Percentiles rank a stretch among this genome's conserved stretches.
Evolutionary conservation across 2,888 invertebrate genomes (phyloP).

Genomic region (Dynastes maya): DNA sequence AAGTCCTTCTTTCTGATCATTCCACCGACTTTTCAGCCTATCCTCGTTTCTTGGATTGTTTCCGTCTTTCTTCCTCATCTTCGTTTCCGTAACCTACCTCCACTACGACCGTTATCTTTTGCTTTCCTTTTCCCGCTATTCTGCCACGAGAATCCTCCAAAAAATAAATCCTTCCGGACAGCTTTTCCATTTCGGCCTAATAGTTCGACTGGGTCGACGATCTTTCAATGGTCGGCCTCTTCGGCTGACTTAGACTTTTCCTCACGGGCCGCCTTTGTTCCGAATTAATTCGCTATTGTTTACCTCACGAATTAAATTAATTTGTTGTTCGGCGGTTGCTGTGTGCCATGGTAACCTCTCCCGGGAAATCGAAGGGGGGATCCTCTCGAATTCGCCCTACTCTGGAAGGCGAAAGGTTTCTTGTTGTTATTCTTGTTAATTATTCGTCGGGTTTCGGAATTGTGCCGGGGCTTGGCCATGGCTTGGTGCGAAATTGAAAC

Average conservation of each 20-base stretch:
- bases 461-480: not conserved
- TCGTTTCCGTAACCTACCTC: not conserved
- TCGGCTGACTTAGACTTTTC: conserved; percentile 17
- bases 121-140: not conserved
- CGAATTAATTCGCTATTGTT: conserved; percentile 42
- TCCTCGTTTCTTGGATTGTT: not conserved
- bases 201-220: not conserved
- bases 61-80: not conserved
- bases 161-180: conserved; percentile 25
- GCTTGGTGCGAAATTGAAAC: conserved; percentile 1
- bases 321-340: conserved; percentile 26
- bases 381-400: not conserved
- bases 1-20: no score
- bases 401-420: not conserved
- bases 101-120: not conserved
- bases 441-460: conserved; percentile 23
- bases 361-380: not conserved
- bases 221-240: conserved; percentile 8
- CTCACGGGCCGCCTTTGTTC: not conserved
- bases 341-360: not conserved
- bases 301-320: conserved; percentile 41
- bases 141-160: not conserved
- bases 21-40: not conserved
- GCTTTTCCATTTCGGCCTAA: conserved; percentile 25
- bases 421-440: conserved; percentile 17